These are phyloP conservation scores for Beroe forskalii DNA, from an alignment of 37 sponge, comb jelly and placozoan genomes.

Conservation along the genomic window DNA sequence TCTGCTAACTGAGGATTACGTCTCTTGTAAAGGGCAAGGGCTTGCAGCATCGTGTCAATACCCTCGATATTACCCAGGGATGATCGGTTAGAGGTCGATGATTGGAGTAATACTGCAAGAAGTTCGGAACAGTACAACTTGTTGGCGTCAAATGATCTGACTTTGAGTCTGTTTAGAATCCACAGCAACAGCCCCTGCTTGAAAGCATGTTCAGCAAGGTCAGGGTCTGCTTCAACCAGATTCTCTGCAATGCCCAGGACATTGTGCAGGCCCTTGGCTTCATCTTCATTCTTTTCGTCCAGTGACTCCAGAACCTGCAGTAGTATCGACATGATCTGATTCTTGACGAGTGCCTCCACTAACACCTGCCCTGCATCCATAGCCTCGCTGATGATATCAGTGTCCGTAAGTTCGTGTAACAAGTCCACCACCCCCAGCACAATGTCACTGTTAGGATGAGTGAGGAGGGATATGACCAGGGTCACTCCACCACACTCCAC, in stretches of 20 bases:
- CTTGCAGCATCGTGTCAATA: slow-evolving; percentile 87
- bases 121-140: slow-evolving; percentile 91
- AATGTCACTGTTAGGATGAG: slow-evolving; percentile 72
- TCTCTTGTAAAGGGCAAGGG: slow-evolving; percentile 92
- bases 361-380: slow-evolving; percentile 81
- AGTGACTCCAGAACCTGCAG: slow-evolving; percentile 81
- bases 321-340: slow-evolving; percentile 80
- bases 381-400: slow-evolving; percentile 69
- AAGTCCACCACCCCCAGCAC: slow-evolving; percentile 83
- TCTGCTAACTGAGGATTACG: slow-evolving; percentile 79
- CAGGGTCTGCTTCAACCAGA: slow-evolving; percentile 80
- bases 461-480: slow-evolving; percentile 34
- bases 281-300: slow-evolving; percentile 89
- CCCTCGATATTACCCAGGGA: slow-evolving; percentile 87
- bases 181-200: slow-evolving; percentile 88
- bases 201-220: slow-evolving; percentile 73
- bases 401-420: slow-evolving; percentile 92
- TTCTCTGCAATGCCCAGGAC: slow-evolving; percentile 88
- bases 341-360: slow-evolving; percentile 76
- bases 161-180: slow-evolving; percentile 82
- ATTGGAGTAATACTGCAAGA: slow-evolving; percentile 89
- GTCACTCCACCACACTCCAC: slow-evolving; percentile 67
- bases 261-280: slow-evolving; percentile 93
- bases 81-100: slow-evolving; percentile 64
- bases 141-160: slow-evolving; percentile 88